Evolutionary conservation across 2,888 invertebrate genomes (phyloP).

Genomic region (Caenorhabditis doughertyi): DNA sequence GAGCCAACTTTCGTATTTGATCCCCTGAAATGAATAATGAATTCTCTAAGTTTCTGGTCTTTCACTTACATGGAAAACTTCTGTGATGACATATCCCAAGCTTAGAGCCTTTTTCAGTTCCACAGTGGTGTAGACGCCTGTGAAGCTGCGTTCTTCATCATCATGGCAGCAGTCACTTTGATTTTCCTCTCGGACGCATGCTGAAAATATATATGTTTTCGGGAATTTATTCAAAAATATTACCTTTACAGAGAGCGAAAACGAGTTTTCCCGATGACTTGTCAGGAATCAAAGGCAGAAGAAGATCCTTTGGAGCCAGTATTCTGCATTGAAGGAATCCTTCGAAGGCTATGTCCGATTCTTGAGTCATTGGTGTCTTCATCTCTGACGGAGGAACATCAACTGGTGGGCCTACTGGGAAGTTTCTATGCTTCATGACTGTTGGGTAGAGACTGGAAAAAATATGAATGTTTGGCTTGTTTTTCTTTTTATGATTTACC

Average conservation of each 20-base stretch:
- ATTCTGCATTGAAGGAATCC: slow-evolving; percentile 1
- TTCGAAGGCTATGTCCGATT: neutral
- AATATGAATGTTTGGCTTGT: too few relatives aligned
- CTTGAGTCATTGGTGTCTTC: too few relatives aligned
- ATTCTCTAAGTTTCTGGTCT: too few relatives aligned
- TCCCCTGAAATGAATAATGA: slow-evolving; percentile 6
- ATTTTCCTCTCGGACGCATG: neutral
- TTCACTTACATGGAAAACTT: slow-evolving; percentile 7
- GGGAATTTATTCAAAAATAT: neutral
- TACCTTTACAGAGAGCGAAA: slow-evolving; percentile 3
- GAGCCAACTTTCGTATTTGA: neutral
- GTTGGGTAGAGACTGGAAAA: neutral
- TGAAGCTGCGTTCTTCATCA: neutral
- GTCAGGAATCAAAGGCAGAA: neutral
- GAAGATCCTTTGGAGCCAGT: neutral
- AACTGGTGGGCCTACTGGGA: too few relatives aligned
- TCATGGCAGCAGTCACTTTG: neutral
- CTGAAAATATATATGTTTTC: neutral
- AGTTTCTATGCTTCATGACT: too few relatives aligned
- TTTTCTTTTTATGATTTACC: too few relatives aligned
- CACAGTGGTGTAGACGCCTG: slow-evolving; percentile 8
- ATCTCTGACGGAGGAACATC: too few relatives aligned
- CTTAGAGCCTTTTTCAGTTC: slow-evolving; percentile 14
- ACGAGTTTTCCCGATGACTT: neutral
- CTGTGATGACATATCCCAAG: neutral